These are phyloP conservation scores for Lochmaea crataegi DNA, from an alignment of 2,888 invertebrate species.

Conservation along the genomic window DNA sequence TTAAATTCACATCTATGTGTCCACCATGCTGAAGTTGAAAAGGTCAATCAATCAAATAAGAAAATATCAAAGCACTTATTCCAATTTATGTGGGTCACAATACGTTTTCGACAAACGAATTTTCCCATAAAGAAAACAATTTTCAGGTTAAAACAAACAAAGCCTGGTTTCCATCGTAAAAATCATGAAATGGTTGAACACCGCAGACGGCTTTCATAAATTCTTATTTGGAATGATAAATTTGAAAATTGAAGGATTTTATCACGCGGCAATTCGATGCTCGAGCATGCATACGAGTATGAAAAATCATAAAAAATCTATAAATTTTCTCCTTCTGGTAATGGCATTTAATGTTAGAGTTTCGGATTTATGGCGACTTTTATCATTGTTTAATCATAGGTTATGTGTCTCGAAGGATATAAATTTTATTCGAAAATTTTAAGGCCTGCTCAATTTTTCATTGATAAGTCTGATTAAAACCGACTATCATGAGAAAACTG, in stretches of 20 bases:
- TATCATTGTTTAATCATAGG: conserved; percentile 7
- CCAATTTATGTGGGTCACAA: no score
- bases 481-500: neutral
- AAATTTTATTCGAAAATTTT: neutral
- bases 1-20: no score
- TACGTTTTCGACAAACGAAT: neutral
- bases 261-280: neutral
- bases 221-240: neutral
- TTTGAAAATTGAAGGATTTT: neutral
- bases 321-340: neutral
- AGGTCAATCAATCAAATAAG: no score
- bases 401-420: neutral
- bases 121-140: neutral
- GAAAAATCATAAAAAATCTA: conserved; percentile 5
- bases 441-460: neutral
- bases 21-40: no score
- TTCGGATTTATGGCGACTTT: neutral
- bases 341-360: neutral
- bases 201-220: neutral
- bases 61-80: no score
- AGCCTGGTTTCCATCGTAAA: neutral
- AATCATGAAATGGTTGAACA: neutral
- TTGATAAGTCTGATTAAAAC: neutral
- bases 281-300: neutral
- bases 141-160: neutral